These are phyloP conservation scores for Zaprionus taronus DNA, from an alignment of 1,140 invertebrate species.

Conservation along the genomic window DNA sequence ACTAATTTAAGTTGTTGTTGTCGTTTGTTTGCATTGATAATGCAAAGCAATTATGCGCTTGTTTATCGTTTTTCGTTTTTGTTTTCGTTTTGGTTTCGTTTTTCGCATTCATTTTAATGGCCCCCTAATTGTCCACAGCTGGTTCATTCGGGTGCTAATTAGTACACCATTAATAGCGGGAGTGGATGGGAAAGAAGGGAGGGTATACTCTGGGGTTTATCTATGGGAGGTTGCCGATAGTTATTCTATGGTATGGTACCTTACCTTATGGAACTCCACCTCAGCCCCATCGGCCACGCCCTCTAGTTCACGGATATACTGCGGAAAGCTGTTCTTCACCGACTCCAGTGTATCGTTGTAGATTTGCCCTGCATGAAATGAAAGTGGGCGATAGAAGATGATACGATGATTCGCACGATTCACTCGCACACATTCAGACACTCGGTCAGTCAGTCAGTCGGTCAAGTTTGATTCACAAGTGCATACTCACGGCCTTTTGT, in stretches of 20 bases:
- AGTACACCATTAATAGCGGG: slow-evolving; percentile 1
- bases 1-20: slow-evolving; percentile 21
- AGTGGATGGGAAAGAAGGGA: no score
- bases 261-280: slow-evolving; percentile 92
- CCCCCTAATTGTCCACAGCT: slow-evolving; percentile 58
- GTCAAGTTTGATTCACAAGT: slow-evolving; percentile 2
- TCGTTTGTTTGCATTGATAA: slow-evolving; percentile 4
- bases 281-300: slow-evolving; percentile 93
- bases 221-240: background rate
- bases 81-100: background rate
- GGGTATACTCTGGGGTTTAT: background rate
- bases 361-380: slow-evolving; percentile 81
- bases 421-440: background rate
- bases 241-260: background rate
- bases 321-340: slow-evolving; percentile 90
- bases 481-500: slow-evolving; percentile 86
- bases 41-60: slow-evolving; percentile 43
- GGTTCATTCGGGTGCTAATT: slow-evolving; percentile 44
- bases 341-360: slow-evolving; percentile 90
- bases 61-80: slow-evolving; percentile 8
- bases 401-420: slow-evolving; percentile 32
- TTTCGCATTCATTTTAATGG: slow-evolving; percentile 53
- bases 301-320: slow-evolving; percentile 92
- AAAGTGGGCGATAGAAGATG: background rate
- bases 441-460: background rate